Evolutionary conservation across 2,888 invertebrate species (phyloP).

Genomic region (Xestia sexstrigata): DNA sequence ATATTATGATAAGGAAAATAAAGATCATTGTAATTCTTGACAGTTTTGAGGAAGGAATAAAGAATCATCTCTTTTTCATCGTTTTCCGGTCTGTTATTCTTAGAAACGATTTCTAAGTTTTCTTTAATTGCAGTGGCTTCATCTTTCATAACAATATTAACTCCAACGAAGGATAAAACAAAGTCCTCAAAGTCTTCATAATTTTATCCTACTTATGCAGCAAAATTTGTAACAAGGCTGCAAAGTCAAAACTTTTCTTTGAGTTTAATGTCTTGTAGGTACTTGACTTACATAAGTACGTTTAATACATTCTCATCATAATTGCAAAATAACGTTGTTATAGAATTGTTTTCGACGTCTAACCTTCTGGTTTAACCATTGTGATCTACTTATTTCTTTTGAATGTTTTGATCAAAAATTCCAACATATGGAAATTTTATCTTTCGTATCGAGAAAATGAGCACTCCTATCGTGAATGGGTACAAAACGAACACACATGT

Average conservation of each 20-base stretch:
- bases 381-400: background rate
- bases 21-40: background rate
- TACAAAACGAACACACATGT: slow-evolving; percentile 39
- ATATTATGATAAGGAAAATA: background rate
- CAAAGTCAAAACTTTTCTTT: slow-evolving; percentile 21
- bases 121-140: background rate
- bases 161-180: background rate
- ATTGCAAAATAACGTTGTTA: slow-evolving; percentile 26
- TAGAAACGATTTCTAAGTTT: background rate
- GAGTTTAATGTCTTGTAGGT: slow-evolving; percentile 8
- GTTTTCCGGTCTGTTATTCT: background rate
- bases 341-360: slow-evolving; percentile 7
- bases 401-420: slow-evolving; percentile 11
- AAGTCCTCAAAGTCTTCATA: background rate
- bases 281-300: slow-evolving; percentile 11
- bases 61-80: background rate
- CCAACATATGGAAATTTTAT: slow-evolving; percentile 35
- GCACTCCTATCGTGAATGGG: slow-evolving; percentile 19
- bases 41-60: background rate
- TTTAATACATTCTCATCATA: slow-evolving; percentile 26
- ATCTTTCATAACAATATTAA: slow-evolving; percentile 2
- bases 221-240: slow-evolving; percentile 31
- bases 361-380: slow-evolving; percentile 7
- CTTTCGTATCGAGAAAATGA: slow-evolving; percentile 10
- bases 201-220: slow-evolving; percentile 12